Percentiles rank a stretch among this genome's conserved stretches.
Evolutionary conservation across 2,113 vertebrate species (phyloP).

Genomic region (Pelusios castaneus): DNA sequence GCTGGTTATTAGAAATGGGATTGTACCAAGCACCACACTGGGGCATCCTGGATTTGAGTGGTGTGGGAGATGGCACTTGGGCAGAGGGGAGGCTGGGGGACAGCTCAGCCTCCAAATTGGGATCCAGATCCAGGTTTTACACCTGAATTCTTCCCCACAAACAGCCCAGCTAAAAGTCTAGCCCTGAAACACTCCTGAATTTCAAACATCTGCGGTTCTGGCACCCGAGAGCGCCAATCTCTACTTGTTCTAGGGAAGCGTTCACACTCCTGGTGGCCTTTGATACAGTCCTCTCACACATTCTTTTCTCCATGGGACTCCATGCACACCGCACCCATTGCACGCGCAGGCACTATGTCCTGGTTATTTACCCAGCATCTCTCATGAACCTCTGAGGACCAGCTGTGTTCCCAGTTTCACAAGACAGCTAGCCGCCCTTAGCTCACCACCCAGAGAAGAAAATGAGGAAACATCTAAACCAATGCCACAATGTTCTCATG

Average conservation of each 20-base stretch:
- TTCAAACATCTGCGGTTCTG: background rate
- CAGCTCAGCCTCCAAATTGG: background rate
- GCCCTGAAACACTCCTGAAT: background rate
- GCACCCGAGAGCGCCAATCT: background rate
- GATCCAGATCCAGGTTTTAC: background rate
- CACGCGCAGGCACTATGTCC: no score
- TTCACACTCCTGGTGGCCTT: background rate
- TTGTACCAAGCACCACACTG: background rate
- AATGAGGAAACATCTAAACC: background rate
- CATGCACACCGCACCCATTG: no score
- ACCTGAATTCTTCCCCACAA: background rate
- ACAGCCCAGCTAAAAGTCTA: background rate
- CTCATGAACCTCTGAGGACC: no score
- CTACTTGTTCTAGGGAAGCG: background rate
- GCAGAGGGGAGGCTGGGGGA: background rate
- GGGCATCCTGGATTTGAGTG: background rate
- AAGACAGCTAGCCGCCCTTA: background rate
- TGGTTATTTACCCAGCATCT: no score
- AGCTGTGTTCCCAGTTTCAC: no score
- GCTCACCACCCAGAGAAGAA: background rate
- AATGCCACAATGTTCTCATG: background rate
- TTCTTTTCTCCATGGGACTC: background rate
- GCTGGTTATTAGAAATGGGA: background rate
- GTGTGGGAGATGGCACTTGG: background rate
- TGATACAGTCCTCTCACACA: background rate